Conservation (phyloP, 2,888 invertebrate genomes). For the Temnothorax rugatulus region DNA sequence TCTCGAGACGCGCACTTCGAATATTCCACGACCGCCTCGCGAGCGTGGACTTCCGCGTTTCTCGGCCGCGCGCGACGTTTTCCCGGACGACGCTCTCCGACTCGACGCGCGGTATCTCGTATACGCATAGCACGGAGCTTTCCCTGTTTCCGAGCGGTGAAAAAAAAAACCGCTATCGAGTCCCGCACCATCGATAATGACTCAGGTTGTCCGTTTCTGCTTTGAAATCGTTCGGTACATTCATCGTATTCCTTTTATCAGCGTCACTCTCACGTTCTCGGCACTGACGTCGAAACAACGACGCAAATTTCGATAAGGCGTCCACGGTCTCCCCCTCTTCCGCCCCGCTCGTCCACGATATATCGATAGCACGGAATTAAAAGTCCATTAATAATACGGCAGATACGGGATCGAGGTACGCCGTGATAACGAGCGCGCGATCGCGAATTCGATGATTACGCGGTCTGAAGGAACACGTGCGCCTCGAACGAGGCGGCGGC, state of each 20-base stretch:
- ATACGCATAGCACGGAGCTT: background rate
- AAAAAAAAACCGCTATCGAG: constrained; percentile 16
- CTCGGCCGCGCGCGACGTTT: constrained; percentile 22
- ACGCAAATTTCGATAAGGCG: constrained; percentile 29
- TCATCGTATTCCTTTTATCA: constrained; percentile 6
- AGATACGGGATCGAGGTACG: constrained; percentile 7
- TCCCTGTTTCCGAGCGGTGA: constrained; percentile 23
- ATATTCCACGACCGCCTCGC: background rate
- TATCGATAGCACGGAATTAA: constrained; percentile 27
- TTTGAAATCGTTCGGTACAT: background rate
- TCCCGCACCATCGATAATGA: constrained; percentile 36
- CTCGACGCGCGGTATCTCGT: background rate
- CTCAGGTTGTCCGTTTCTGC: background rate
- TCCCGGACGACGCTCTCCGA: background rate
- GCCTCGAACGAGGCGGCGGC: constrained; percentile 54
- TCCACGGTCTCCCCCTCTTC: background rate
- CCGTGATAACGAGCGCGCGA: background rate
- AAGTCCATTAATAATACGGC: constrained; percentile 14
- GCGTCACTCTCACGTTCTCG: background rate
- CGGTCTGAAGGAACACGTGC: constrained; percentile 64
- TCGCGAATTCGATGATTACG: background rate
- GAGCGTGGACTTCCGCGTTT: constrained; percentile 44
- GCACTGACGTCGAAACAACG: constrained; percentile 11
- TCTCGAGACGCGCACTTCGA: constrained; percentile 2
- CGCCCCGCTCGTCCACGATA: background rate